Evolutionary conservation across 2,113 vertebrate genomes (phyloP), one percentile per base, ranked within the genome.

Genomic region (Poicephalus meyeri): DNA sequence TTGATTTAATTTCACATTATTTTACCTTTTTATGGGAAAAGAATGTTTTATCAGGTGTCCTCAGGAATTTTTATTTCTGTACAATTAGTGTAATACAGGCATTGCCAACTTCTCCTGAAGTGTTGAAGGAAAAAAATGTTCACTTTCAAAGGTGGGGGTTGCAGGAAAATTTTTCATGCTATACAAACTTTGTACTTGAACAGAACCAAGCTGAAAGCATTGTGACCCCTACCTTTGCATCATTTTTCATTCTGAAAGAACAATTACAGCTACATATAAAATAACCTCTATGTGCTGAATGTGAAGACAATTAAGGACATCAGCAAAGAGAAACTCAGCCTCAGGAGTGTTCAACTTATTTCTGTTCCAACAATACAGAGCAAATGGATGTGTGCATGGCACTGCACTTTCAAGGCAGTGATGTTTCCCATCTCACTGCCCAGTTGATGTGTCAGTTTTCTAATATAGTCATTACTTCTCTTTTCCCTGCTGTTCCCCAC

Each of bases 1-100:
- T 79, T 79, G 49, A 61, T 91, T 90, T 63, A 81, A 46, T 66
- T 93, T 88, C 42, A 87, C 17, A 63, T 89, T 88, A 91, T 95
- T 96, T 90, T 52, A 37, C 23, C 18, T 69, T 84, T 93, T 86
- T 80, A 86, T 63, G 89, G 64, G 52, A 78, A 91, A 85, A 49
- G 5, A 89, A 89, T 92, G 55, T 93, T 96, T 94, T 82, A 93
- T 58, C 96, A 93, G 92, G 91, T 95, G 92, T 81, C 37, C 66
- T 70, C 44, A 65, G n/a, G 37, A n/a, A 3, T 56, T 71, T 70
- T 37, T 20, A 5, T 44, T 93, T 93, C 68, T 60, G 9, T 72
- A 61, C 8, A 1, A 61, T 80, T 76, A 72, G 14, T 11, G 7
- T 53, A 84, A 69, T 33, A 42, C 13, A 78, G 61, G 44, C 42